Conservation (phyloP, 2,888 invertebrate species). For the Coenonympha glycerion region DNA sequence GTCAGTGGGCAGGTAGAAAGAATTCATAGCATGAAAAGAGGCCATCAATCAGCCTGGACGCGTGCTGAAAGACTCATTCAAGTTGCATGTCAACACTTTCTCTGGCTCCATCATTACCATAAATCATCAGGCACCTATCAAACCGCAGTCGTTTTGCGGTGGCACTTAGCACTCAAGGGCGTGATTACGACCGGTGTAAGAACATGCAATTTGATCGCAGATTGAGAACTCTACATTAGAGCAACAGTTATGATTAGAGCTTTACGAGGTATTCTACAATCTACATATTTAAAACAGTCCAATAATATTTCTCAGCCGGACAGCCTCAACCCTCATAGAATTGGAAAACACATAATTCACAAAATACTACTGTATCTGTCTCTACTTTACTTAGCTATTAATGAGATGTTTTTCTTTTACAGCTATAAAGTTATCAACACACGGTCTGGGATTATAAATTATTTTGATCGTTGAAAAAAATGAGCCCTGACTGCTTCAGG, state of each 20-base stretch:
- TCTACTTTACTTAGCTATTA: no score
- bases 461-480: slow-evolving; percentile 17
- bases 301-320: no score
- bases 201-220: slow-evolving; percentile 19
- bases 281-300: no score
- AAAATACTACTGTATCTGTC: no score
- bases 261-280: no score
- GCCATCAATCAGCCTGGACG: slow-evolving; percentile 55
- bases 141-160: slow-evolving; percentile 39
- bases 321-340: no score
- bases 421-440: slow-evolving; percentile 17
- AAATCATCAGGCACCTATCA: slow-evolving; percentile 46
- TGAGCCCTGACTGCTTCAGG: background rate
- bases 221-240: slow-evolving; percentile 8
- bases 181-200: slow-evolving; percentile 17
- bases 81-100: slow-evolving; percentile 54
- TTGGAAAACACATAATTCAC: no score
- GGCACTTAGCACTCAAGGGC: slow-evolving; percentile 42
- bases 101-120: slow-evolving; percentile 47
- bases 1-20: slow-evolving; percentile 42
- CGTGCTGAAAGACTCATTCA: slow-evolving; percentile 39
- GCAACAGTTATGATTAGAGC: no score
- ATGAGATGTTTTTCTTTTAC: no score
- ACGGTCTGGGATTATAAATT: slow-evolving; percentile 12
- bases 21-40: slow-evolving; percentile 47